phyloP scores from a whole-genome alignment of 2,113 vertebrate genomes.

The Geococcyx californianus region DNA sequence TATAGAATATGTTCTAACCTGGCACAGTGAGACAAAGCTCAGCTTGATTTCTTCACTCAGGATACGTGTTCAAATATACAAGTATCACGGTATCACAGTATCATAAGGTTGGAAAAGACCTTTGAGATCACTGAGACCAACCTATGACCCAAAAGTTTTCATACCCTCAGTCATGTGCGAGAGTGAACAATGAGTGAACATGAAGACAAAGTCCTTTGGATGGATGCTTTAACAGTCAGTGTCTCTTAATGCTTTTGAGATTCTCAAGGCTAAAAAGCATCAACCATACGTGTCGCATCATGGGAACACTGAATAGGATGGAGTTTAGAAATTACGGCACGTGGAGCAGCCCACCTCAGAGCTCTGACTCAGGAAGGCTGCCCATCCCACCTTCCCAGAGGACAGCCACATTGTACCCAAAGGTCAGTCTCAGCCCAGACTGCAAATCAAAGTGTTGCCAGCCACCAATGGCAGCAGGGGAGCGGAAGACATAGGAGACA shows the following conservation, averaged over 20 bases:
- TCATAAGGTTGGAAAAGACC: no score
- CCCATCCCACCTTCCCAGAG: constrained; percentile 81
- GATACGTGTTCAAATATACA: no score
- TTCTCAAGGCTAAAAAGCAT: neutral
- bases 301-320: neutral
- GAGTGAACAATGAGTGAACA: no score
- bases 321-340: neutral
- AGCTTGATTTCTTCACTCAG: no score
- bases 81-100: no score
- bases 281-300: accelerated
- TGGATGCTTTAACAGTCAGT: neutral
- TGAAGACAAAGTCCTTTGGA: no score
- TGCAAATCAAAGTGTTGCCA: constrained; percentile 85
- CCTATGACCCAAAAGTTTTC: no score
- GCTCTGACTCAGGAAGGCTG: constrained; percentile 79
- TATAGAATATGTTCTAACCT: no score
- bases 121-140: no score
- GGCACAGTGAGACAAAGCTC: no score
- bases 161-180: no score
- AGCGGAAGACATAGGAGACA: constrained; percentile 83
- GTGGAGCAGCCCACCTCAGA: constrained; percentile 68
- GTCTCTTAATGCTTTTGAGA: neutral
- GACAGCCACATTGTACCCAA: constrained; percentile 82
- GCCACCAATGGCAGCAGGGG: constrained; percentile 72
- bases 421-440: constrained; percentile 80